phyloP scores from a whole-genome alignment of 1,140 invertebrate species.

The Hirudo medicinalis region DNA sequence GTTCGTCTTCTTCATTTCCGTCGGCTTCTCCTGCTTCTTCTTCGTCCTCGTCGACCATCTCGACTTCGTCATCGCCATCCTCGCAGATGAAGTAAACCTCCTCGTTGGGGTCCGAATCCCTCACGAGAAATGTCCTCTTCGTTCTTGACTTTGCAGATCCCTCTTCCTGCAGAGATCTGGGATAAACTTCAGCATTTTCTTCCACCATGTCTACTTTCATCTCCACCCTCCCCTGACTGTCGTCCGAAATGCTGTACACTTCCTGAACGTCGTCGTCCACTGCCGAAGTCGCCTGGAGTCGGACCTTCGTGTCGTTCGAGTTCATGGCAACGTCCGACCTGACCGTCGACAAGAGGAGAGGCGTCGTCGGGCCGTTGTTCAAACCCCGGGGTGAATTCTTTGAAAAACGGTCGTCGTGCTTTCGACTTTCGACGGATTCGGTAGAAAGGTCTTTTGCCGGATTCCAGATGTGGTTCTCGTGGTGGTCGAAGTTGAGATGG shows the following conservation, averaged over 20 bases:
- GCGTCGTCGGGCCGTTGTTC: neutral
- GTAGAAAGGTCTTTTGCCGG: neutral
- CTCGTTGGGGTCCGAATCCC: neutral
- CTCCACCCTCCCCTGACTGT: neutral
- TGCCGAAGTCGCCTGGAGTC: neutral
- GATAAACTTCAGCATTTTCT: neutral
- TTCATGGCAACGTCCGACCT: neutral
- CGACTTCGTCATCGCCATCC: neutral
- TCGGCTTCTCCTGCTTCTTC: too few species aligned
- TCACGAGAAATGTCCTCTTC: neutral
- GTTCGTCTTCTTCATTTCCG: too few species aligned
- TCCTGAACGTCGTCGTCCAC: neutral
- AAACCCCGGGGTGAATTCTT: neutral
- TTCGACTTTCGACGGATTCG: too few species aligned
- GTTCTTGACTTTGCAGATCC: neutral
- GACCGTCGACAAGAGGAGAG: neutral
- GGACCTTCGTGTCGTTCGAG: neutral
- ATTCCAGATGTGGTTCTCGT: neutral
- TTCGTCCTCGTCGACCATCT: neutral
- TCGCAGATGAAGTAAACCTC: neutral
- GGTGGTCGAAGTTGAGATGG: neutral
- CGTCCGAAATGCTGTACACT: conserved; percentile 10
- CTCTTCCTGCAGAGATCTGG: neutral
- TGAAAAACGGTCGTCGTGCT: neutral
- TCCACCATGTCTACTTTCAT: neutral